Evolutionary conservation across 2,113 vertebrate species (phyloP).

Genomic region (Mustelus asterias): DNA sequence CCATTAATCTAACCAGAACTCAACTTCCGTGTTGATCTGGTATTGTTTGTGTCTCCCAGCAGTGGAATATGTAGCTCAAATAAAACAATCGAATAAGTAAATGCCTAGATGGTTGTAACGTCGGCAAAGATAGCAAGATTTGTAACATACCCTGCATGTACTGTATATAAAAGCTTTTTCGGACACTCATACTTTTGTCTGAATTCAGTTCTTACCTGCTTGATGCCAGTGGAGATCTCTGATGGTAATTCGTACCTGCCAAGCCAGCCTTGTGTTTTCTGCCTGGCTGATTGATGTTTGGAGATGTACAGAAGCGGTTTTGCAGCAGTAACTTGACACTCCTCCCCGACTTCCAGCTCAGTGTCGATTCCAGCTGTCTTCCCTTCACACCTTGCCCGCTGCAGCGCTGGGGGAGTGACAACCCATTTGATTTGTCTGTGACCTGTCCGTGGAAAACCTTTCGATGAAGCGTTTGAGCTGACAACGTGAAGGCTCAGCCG

Average conservation of each 20-base stretch:
- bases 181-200: neutral
- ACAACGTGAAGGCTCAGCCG: neutral
- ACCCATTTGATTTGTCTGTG: neutral
- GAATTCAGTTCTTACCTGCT: neutral
- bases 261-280: neutral
- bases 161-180: neutral
- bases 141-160: neutral
- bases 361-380: neutral
- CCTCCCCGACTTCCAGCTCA: neutral
- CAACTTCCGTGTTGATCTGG: neutral
- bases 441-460: neutral
- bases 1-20: neutral
- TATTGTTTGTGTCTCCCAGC: neutral
- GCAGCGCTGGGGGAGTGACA: neutral
- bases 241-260: too few species aligned
- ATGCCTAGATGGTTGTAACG: neutral
- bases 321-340: neutral
- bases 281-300: neutral
- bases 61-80: neutral
- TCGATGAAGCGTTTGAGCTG: too few species aligned
- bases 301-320: neutral
- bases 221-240: neutral
- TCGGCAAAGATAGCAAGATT: neutral
- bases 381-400: neutral
- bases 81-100: neutral